phyloP scores from a whole-genome alignment of 2,797 vertebrate species.

The Danionella dracula region DNA sequence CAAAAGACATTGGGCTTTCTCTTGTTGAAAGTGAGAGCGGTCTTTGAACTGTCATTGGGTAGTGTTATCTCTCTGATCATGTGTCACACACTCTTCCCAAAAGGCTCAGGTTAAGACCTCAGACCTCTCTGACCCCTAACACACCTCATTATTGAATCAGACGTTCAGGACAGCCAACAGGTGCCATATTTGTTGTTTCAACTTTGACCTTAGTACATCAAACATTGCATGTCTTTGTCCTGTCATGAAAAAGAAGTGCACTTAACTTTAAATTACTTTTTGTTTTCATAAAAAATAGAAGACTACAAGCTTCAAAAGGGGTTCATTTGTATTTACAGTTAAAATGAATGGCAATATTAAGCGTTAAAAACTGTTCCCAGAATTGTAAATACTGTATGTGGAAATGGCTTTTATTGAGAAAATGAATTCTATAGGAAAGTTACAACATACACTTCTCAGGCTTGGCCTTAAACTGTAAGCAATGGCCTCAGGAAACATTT shows the following conservation, averaged over 20 bases:
- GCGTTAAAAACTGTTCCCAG: no score
- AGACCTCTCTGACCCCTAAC: constrained; percentile 20
- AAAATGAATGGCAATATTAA: no score
- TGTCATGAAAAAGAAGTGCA: not conserved
- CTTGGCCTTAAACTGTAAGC: no score
- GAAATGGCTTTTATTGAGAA: no score
- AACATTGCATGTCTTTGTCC: constrained; percentile 41
- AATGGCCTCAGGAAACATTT: no score
- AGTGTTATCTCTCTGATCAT: constrained; percentile 40
- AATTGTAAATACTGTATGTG: no score
- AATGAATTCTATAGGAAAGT: no score
- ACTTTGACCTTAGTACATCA: constrained; percentile 39
- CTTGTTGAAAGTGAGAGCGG: constrained; percentile 5
- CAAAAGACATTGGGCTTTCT: not conserved
- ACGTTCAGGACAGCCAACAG: constrained; percentile 49
- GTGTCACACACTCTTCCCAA: constrained; percentile 27
- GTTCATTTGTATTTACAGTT: no score
- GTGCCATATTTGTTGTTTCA: constrained; percentile 48
- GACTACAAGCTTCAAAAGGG: no score
- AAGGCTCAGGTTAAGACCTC: constrained; percentile 46
- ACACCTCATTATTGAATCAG: constrained; percentile 41
- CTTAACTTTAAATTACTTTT: not conserved
- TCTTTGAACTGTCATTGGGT: constrained; percentile 43
- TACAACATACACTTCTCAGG: no score
- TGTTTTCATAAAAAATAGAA: no score